Conservation (phyloP, 2,113 vertebrate species). For the Calidris pygmaea region DNA sequence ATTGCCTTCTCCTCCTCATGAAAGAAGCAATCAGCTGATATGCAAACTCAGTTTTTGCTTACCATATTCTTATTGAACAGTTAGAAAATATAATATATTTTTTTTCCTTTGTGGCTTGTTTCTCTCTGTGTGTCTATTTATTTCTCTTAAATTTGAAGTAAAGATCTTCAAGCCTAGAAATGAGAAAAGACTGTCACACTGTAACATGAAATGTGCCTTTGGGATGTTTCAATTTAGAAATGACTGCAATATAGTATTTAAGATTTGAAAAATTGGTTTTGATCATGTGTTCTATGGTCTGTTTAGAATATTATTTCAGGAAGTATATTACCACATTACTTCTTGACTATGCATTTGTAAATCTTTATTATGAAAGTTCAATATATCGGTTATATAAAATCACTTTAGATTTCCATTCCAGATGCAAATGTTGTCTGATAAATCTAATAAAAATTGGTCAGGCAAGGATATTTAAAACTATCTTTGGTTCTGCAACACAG, state of each 20-base stretch:
- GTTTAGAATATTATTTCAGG: constrained; percentile 12
- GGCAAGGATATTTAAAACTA: constrained; percentile 54
- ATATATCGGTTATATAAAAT: constrained; percentile 17
- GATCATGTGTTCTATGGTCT: not conserved
- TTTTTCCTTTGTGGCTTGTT: not conserved
- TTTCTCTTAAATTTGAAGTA: not conserved
- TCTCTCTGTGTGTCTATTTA: not conserved
- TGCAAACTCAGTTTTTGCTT: not conserved
- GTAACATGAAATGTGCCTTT: not conserved
- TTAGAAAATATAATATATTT: not conserved
- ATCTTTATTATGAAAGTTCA: constrained; percentile 38
- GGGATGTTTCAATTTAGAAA: constrained; percentile 11
- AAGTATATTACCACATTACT: not conserved
- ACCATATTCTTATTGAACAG: not conserved
- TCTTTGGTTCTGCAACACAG: constrained; percentile 11
- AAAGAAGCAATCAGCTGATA: not conserved
- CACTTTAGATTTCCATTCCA: constrained; percentile 12
- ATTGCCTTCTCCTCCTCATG: not conserved
- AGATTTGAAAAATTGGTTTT: constrained; percentile 31
- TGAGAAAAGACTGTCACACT: not conserved
- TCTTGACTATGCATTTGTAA: constrained; percentile 35
- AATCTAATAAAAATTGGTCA: constrained; percentile 58
- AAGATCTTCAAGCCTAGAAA: not conserved
- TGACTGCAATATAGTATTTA: constrained; percentile 7
- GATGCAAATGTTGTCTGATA: constrained; percentile 43